Conservation (phyloP, 1,140 invertebrate genomes). For the Cotesia glomerata region DNA sequence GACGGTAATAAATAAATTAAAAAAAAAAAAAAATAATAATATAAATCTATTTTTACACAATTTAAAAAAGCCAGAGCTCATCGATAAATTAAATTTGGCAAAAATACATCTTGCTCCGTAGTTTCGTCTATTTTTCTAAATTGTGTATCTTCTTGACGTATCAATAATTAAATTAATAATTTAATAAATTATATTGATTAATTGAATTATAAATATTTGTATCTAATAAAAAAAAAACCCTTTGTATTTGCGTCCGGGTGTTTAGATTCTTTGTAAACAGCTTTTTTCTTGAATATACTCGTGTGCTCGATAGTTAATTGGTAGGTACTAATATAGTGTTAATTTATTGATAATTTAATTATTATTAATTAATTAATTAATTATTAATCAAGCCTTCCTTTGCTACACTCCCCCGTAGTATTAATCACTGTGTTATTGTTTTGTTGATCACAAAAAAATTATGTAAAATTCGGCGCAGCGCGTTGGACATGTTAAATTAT, state of each 20-base stretch:
- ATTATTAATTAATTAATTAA: not conserved
- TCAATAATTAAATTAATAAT: not conserved
- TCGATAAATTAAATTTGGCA: conserved; percentile 17
- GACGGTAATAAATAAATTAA: not conserved
- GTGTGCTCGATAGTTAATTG: conserved; percentile 6
- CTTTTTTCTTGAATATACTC: not conserved
- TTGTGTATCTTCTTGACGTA: conserved; percentile 1
- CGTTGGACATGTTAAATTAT: not conserved
- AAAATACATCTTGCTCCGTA: conserved; percentile 3
- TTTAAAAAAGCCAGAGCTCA: conserved; percentile 6
- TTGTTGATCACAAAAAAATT: not conserved
- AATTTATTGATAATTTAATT: not conserved
- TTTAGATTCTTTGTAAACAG: not conserved
- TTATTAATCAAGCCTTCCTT: not conserved
- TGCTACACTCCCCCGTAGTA: not conserved
- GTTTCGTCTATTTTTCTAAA: conserved; percentile 25
- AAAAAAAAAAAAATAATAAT: not conserved
- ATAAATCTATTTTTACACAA: conserved; percentile 25
- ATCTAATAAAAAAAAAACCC: not conserved
- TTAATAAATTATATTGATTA: not conserved
- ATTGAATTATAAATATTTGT: not conserved
- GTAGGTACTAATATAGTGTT: not conserved
- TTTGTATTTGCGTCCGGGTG: not conserved
- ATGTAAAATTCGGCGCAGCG: not conserved
- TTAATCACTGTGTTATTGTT: not conserved